Conservation (phyloP, 2,888 invertebrate genomes). For the Emmelina monodactyla region DNA sequence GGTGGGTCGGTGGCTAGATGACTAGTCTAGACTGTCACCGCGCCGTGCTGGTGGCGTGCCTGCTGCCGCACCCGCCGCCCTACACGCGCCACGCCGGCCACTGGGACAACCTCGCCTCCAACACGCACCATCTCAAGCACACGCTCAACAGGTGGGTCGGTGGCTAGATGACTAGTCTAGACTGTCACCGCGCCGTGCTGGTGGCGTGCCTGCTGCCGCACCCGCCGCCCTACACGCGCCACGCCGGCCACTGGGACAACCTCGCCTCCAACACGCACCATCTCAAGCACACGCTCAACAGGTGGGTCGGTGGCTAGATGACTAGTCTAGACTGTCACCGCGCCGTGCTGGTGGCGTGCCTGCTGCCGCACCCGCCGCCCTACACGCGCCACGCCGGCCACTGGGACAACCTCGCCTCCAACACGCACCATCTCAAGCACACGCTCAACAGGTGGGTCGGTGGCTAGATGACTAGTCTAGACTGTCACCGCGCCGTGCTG, state of each 20-base stretch:
- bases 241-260: slow-evolving; percentile 97
- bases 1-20: too few relatives aligned
- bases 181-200: too few relatives aligned
- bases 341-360: too few relatives aligned
- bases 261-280: slow-evolving; percentile 69
- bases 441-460: not conserved
- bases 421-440: not conserved
- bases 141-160: not conserved
- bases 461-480: too few relatives aligned
- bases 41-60: slow-evolving; percentile 89
- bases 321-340: too few relatives aligned
- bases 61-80: slow-evolving; percentile 95
- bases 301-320: too few relatives aligned
- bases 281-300: not conserved
- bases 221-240: slow-evolving; percentile 93
- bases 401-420: not conserved
- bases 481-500: too few relatives aligned
- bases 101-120: slow-evolving; percentile 89
- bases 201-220: slow-evolving; percentile 94
- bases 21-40: too few relatives aligned
- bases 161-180: too few relatives aligned
- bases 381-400: not conserved
- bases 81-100: slow-evolving; percentile 95
- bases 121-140: slow-evolving; percentile 82
- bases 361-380: too few relatives aligned